Conservation (phyloP, 2,888 invertebrate species). For the Ophonus ardosiacus region DNA sequence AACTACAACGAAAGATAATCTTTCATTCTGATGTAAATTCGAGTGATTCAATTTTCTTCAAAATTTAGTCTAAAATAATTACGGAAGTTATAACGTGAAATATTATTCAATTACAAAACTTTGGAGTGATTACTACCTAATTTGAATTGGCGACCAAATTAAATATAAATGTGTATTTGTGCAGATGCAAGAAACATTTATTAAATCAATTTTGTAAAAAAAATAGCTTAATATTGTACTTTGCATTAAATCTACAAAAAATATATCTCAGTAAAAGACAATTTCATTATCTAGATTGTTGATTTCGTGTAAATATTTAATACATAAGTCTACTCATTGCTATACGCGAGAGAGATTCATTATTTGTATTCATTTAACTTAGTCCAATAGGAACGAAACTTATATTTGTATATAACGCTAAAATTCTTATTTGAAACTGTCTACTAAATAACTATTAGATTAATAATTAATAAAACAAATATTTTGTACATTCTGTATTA, state of each 20-base stretch:
- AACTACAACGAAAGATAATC: not conserved
- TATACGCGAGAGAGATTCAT: not conserved
- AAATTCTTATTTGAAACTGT: not conserved
- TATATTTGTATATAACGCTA: slow-evolving; percentile 1
- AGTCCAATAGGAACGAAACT: not conserved
- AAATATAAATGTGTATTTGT: not conserved
- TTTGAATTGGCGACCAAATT: not conserved
- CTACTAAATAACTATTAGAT: not conserved
- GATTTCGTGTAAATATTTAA: slow-evolving; percentile 18
- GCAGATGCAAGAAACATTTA: slow-evolving; percentile 13
- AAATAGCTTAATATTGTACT: slow-evolving; percentile 4
- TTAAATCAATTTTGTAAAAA: slow-evolving; percentile 10
- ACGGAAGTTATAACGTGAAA: slow-evolving; percentile 4
- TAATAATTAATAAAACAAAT: not conserved
- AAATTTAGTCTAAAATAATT: slow-evolving; percentile 33
- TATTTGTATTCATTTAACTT: not conserved
- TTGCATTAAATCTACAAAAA: not conserved
- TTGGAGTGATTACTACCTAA: slow-evolving; percentile 14
- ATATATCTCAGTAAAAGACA: not conserved
- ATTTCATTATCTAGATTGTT: slow-evolving; percentile 1
- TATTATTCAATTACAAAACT: slow-evolving; percentile 39
- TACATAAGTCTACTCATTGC: too few relatives aligned
- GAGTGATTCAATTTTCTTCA: slow-evolving; percentile 21
- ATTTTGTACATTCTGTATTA: slow-evolving; percentile 18
- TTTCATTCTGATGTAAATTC: not conserved